Percentiles rank a stretch among this genome's conserved stretches.
These are phyloP conservation scores for Labeo catla DNA, from an alignment of 2,113 vertebrate species.

Conservation along the genomic window DNA sequence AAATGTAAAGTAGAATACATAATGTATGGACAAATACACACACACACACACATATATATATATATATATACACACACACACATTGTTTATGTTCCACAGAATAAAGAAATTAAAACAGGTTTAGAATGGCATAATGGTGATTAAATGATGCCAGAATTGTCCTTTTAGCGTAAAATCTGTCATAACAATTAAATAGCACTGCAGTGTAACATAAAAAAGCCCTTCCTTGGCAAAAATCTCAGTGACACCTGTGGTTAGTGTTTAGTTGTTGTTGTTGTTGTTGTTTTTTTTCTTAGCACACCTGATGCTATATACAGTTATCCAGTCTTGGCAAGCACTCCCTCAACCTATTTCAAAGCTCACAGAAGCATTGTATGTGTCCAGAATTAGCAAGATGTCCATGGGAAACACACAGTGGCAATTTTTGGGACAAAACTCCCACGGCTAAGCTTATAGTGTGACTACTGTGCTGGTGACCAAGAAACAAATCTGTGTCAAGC, in stretches of 20 bases:
- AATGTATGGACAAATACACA: too few relatives aligned
- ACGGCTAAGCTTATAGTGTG: slow-evolving; percentile 16
- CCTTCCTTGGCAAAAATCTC: neutral
- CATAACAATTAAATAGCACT: too few relatives aligned
- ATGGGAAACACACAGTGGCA: neutral
- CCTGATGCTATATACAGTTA: neutral
- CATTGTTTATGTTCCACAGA: too few relatives aligned
- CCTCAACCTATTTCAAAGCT: neutral
- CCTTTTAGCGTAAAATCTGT: neutral
- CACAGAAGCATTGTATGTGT: neutral
- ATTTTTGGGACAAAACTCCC: slow-evolving; percentile 40
- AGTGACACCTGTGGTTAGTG: neutral
- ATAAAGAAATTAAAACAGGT: neutral
- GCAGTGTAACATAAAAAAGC: neutral
- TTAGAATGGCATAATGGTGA: neutral
- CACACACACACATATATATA: too few relatives aligned
- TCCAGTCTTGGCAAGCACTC: neutral
- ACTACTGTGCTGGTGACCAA: slow-evolving; percentile 45
- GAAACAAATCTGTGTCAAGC: slow-evolving; percentile 55
- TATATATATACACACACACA: too few relatives aligned
- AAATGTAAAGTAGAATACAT: too few relatives aligned
- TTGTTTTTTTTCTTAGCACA: neutral
- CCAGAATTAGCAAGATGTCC: slow-evolving; percentile 10
- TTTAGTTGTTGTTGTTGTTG: neutral
- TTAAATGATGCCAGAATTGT: neutral